Conservation (phyloP, 2,888 invertebrate species). For the Anodontia alba region DNA sequence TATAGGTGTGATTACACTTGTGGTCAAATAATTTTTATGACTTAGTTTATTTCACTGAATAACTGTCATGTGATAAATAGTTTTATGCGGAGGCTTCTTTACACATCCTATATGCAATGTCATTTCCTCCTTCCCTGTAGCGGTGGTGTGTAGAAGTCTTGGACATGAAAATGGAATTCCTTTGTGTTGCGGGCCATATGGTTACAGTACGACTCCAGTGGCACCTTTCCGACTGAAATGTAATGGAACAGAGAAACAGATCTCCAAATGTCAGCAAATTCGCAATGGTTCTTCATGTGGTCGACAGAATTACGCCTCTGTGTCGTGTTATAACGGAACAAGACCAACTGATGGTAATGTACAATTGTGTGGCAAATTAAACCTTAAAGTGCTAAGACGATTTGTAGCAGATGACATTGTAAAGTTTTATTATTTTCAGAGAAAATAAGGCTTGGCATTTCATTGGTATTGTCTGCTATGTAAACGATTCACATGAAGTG, state of each 20-base stretch:
- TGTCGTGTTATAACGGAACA: slow-evolving; percentile 76
- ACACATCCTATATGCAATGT: too few relatives aligned
- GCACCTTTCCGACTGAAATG: slow-evolving; percentile 53
- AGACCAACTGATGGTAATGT: slow-evolving; percentile 53
- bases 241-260: slow-evolving; percentile 68
- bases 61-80: too few relatives aligned
- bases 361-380: neutral
- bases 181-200: slow-evolving; percentile 75
- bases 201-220: slow-evolving; percentile 63
- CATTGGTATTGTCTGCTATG: too few relatives aligned
- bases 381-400: too few relatives aligned
- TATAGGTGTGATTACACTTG: too few relatives aligned
- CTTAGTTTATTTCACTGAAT: too few relatives aligned
- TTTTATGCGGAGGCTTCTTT: too few relatives aligned
- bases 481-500: too few relatives aligned
- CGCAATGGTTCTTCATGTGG: slow-evolving; percentile 32
- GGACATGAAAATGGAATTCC: slow-evolving; percentile 71
- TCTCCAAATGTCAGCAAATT: slow-evolving; percentile 67
- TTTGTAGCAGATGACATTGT: too few relatives aligned
- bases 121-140: slow-evolving; percentile 56
- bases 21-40: too few relatives aligned
- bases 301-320: slow-evolving; percentile 71
- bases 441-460: too few relatives aligned
- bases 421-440: too few relatives aligned
- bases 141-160: slow-evolving; percentile 72